phyloP scores from a whole-genome alignment of 1,140 invertebrate species.

The Hestina assimilis region DNA sequence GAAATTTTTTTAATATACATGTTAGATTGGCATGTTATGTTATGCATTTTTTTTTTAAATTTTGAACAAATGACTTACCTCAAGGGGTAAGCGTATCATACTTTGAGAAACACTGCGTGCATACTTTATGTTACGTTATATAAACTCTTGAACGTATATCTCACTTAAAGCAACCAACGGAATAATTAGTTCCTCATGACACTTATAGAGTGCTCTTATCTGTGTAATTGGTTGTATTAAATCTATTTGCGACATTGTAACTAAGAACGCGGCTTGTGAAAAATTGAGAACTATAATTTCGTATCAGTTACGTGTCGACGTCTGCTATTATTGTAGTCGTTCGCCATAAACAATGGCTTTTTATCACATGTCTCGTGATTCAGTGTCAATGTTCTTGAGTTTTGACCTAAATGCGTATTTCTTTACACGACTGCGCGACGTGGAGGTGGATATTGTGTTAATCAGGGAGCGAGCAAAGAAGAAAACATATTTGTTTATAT shows the following conservation, averaged over 20 bases:
- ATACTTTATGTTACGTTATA: not conserved
- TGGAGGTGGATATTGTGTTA: too few relatives aligned
- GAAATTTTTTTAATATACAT: too few relatives aligned
- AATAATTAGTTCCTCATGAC: constrained; percentile 10
- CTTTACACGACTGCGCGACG: too few relatives aligned
- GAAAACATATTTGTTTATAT: too few relatives aligned
- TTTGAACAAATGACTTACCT: too few relatives aligned
- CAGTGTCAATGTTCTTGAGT: constrained; percentile 39
- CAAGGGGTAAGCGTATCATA: too few relatives aligned
- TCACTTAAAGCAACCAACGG: not conserved
- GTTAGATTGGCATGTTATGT: not conserved
- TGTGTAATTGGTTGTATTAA: not conserved
- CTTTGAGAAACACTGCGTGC: too few relatives aligned
- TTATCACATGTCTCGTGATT: constrained; percentile 39
- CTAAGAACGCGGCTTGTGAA: not conserved
- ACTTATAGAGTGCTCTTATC: constrained; percentile 3
- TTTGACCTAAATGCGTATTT: constrained; percentile 48
- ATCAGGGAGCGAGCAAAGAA: too few relatives aligned
- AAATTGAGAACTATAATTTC: not conserved
- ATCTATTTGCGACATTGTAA: constrained; percentile 10
- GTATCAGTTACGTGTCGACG: not conserved
- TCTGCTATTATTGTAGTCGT: not conserved
- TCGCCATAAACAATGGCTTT: constrained; percentile 22
- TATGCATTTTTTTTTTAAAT: not conserved
- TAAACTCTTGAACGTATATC: constrained; percentile 5